Conservation (phyloP, 2,888 invertebrate genomes). For the Orgyia antiqua region DNA sequence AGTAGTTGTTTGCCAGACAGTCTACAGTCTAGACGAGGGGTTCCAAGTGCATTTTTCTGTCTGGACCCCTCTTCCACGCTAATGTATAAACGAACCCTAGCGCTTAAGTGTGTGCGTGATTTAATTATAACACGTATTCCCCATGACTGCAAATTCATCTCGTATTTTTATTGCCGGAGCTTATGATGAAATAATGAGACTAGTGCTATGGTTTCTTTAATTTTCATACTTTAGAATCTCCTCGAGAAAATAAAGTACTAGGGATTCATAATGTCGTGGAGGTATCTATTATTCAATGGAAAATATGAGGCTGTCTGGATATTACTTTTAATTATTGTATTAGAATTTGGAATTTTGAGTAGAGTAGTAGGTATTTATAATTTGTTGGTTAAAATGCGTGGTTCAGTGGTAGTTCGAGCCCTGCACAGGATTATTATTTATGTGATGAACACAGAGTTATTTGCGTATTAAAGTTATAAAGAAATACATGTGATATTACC, state of each 20-base stretch:
- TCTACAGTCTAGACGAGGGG: conserved; percentile 73
- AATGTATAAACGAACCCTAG: conserved; percentile 45
- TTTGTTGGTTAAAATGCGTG: too few relatives aligned
- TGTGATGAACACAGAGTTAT: too few relatives aligned
- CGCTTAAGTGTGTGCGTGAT: conserved; percentile 59
- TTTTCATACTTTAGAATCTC: conserved; percentile 2
- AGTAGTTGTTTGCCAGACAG: conserved; percentile 44
- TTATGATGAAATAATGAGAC: conserved; percentile 9
- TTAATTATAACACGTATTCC: conserved; percentile 48
- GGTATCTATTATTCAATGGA: too few relatives aligned
- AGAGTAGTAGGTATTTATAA: too few relatives aligned
- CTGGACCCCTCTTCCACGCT: conserved; percentile 57
- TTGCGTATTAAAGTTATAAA: too few relatives aligned
- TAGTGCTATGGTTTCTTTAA: not conserved
- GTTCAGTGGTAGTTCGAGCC: too few relatives aligned
- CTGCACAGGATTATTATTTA: too few relatives aligned
- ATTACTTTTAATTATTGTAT: too few relatives aligned
- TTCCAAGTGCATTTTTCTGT: conserved; percentile 74
- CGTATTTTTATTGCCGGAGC: conserved; percentile 9
- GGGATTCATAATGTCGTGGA: conserved; percentile 11
- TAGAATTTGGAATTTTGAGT: too few relatives aligned
- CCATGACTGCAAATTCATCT: conserved; percentile 5
- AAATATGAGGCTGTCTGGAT: too few relatives aligned
- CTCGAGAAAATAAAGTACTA: conserved; percentile 4
- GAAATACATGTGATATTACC: too few relatives aligned